Evolutionary conservation across 2,888 invertebrate species (phyloP), one percentile per base, ranked within the genome.

Genomic region (Monoplex corrugatus): DNA sequence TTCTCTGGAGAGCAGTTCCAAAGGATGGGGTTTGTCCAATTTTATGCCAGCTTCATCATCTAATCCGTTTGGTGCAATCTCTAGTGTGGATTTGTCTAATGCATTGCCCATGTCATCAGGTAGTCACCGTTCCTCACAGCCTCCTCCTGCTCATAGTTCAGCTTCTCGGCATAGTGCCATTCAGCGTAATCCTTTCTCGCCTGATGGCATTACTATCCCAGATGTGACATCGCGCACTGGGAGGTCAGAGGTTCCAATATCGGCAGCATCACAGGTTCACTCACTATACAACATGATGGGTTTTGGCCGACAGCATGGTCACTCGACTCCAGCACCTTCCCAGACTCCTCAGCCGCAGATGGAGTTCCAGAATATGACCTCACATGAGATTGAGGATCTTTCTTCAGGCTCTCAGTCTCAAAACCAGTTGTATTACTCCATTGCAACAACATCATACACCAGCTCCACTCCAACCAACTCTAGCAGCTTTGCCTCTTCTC

Each of bases 61-160:
- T 19, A 91, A 91, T 63, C 91, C 92, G 38, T 91, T 92, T 89
- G 90, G 90, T 2, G 38, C 90, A 6, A 75, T 91, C 45, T 89
- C 89, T 88, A 92, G 88, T 90, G 86, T 91, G 92, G 91, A 91
- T 90, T 87, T 89, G 78, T 78, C 85, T 83, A 44, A 88, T 86
- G 87, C 91, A 13, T 63, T 88, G 68, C 88, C 88, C 8, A 83
- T 88, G n/a, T 89, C 91, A 2, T 87, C 91, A 23, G 88, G 89
- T 3, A 83, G 90, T 88, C 90, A 90, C 43, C 80, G 84, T 45
- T 91, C 91, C 23, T 90, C 90, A 43, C 92, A 91, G 28, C 95
- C 95, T 44, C 95, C 94, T 38, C 94, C 95, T 92, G 96, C 92
- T 94, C 96, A 95, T 91, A 93, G 93, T 89, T 90, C 93, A 28